Conservation (phyloP, 2,888 invertebrate species). For the Coremacera marginata region DNA sequence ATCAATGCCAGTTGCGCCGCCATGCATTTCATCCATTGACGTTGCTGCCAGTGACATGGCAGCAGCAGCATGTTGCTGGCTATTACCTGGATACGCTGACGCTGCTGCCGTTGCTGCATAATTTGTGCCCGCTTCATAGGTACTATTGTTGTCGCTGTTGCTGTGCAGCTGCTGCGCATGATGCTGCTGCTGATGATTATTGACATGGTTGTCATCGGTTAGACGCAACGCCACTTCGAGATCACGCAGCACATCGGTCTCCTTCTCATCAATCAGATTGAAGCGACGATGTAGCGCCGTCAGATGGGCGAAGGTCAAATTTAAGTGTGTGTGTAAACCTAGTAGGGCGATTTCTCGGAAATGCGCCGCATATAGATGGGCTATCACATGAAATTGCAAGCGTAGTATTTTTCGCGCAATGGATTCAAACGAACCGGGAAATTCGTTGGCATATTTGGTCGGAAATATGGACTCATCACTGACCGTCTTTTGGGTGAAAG, state of each 20-base stretch:
- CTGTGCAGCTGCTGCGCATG: slow-evolving; percentile 30
- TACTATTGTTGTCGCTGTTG: slow-evolving; percentile 38
- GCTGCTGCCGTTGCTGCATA: background rate
- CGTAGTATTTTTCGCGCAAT: slow-evolving; percentile 96
- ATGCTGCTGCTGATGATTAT: slow-evolving; percentile 48
- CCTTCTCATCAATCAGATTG: slow-evolving; percentile 93
- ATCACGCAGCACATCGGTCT: slow-evolving; percentile 94
- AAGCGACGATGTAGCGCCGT: slow-evolving; percentile 88
- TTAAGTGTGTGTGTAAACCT: slow-evolving; percentile 95
- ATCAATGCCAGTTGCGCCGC: slow-evolving; percentile 57
- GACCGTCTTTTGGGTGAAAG: slow-evolving; percentile 96
- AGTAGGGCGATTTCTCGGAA: slow-evolving; percentile 95
- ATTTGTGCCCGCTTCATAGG: slow-evolving; percentile 36
- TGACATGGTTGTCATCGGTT: slow-evolving; percentile 69
- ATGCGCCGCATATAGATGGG: slow-evolving; percentile 98
- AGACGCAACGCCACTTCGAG: slow-evolving; percentile 85
- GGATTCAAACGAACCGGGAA: slow-evolving; percentile 93
- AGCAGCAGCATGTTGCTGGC: slow-evolving; percentile 49
- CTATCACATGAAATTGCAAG: slow-evolving; percentile 97
- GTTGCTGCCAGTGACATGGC: slow-evolving; percentile 37
- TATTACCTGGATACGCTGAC: slow-evolving; percentile 26
- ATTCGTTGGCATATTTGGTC: slow-evolving; percentile 97
- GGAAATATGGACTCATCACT: slow-evolving; percentile 97
- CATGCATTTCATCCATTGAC: slow-evolving; percentile 62
- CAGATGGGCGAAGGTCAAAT: slow-evolving; percentile 97